Evolutionary conservation across 2,888 invertebrate genomes (phyloP), one percentile per base, ranked within the genome.

Genomic region (Ceraclea dissimilis): DNA sequence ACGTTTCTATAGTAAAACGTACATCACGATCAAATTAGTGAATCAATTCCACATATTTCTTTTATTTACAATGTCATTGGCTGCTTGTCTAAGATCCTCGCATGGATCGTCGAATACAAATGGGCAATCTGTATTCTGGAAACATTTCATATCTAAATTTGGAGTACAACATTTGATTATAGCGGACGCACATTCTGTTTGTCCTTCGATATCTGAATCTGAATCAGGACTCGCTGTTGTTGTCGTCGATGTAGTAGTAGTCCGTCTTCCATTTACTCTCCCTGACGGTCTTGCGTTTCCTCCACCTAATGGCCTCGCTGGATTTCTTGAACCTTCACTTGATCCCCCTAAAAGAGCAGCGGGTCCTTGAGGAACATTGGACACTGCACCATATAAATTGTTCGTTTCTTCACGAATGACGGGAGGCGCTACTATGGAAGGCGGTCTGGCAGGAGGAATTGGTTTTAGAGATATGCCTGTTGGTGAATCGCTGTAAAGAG

Each of bases 391-490:
- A 26, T 26, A 26, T 26, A 10, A 4, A 26, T 26, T 26, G 10
- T 26, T 10, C n/a, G n/a, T n/a, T 26, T 26, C 26, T 26, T 26
- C 26, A 10, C 26, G 26, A 26, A 26, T 26, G 4, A 26, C 10
- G 26, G 26, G 26, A 26, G 26, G 26, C 10, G 26, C 26, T 26
- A 26, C 26, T 26, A 26, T 26, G 26, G 26, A 26, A 26, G 48
- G 54, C 18, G 2, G 6, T 4, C 31, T 54, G 2, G 33, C 2
- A 17, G 52, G 52, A 16, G 39, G 19, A 17, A 52, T 43, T 6
- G 17, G 13, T 2, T 43, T 46, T 20, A 52, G 21, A 21, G 43
- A 43, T 6, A 54, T 31, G 8, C 54, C 54, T n/a, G 54, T 48
- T 33, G 5, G n/a, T 39, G 54, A 48, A 16, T 48, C 31, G 16